These are phyloP conservation scores for Neoascia interrupta DNA, from an alignment of 2,888 invertebrate genomes.

Conservation along the genomic window DNA sequence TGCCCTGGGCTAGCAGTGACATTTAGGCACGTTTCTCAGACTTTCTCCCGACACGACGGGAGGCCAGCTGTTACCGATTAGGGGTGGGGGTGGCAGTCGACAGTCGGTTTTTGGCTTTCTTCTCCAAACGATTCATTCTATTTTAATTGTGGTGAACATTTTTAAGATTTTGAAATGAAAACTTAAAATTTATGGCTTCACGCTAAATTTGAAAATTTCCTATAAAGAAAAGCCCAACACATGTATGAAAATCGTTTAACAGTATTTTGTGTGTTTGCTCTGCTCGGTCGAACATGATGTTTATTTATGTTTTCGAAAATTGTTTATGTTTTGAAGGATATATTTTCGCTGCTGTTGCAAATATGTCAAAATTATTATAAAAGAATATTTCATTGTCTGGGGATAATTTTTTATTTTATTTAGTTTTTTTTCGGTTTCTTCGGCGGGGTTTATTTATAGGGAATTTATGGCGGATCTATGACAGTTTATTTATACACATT, in stretches of 20 bases:
- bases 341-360: constrained; percentile 39
- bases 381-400: constrained; percentile 28
- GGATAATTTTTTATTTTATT: neutral
- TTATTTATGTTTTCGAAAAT: constrained; percentile 52
- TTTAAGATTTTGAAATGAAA: constrained; percentile 42
- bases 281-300: constrained; percentile 27
- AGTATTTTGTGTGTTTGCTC: constrained; percentile 4
- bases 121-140: constrained; percentile 6
- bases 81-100: constrained; percentile 2
- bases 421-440: neutral
- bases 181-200: constrained; percentile 38
- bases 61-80: constrained; percentile 55
- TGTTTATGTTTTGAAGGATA: constrained; percentile 51
- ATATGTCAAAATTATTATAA: constrained; percentile 46
- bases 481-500: constrained; percentile 31
- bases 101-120: neutral
- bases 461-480: constrained; percentile 33
- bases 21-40: constrained; percentile 22
- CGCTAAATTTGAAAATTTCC: constrained; percentile 51
- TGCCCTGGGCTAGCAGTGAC: constrained; percentile 12
- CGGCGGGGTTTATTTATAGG: constrained; percentile 45
- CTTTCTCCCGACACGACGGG: too few relatives aligned
- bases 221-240: constrained; percentile 5
- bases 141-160: constrained; percentile 45
- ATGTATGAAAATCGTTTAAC: neutral